A percentile compares a stretch with the other conserved stretches of the same genome.
These are phyloP conservation scores for Sicus ferrugineus DNA, from an alignment of 2,888 invertebrate genomes.

Conservation along the genomic window DNA sequence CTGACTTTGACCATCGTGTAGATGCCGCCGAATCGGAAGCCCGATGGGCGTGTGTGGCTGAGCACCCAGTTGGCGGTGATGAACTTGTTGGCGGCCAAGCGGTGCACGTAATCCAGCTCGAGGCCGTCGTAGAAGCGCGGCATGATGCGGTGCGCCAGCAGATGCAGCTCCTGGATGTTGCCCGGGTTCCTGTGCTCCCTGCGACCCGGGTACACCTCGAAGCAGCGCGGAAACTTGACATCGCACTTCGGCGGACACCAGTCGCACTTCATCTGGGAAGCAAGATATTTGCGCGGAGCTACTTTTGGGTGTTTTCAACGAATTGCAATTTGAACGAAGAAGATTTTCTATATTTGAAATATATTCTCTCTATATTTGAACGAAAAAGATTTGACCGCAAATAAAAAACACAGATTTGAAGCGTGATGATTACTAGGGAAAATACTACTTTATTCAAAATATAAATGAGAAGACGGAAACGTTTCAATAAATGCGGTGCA, in stretches of 20 bases:
- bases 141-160: constrained; percentile 59
- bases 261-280: constrained; percentile 47
- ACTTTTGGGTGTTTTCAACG: background rate
- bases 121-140: constrained; percentile 61
- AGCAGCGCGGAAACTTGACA: constrained; percentile 55
- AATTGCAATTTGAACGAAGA: too few species aligned
- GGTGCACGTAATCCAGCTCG: constrained; percentile 54
- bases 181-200: constrained; percentile 58
- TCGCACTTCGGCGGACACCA: constrained; percentile 46
- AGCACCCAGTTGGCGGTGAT: constrained; percentile 56
- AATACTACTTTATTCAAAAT: background rate
- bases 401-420: background rate
- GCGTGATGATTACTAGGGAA: background rate
- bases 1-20: constrained; percentile 52
- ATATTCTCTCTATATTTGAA: background rate
- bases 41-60: constrained; percentile 59
- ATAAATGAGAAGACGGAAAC: background rate
- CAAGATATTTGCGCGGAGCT: background rate
- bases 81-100: constrained; percentile 57
- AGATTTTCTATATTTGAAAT: too few species aligned
- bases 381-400: constrained; percentile 1
- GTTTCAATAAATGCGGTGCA: too few species aligned
- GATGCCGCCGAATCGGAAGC: constrained; percentile 61
- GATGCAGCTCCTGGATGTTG: constrained; percentile 58
- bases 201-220: constrained; percentile 50